Conservation (phyloP, 2,888 invertebrate species). For the Philonicus albiceps region DNA sequence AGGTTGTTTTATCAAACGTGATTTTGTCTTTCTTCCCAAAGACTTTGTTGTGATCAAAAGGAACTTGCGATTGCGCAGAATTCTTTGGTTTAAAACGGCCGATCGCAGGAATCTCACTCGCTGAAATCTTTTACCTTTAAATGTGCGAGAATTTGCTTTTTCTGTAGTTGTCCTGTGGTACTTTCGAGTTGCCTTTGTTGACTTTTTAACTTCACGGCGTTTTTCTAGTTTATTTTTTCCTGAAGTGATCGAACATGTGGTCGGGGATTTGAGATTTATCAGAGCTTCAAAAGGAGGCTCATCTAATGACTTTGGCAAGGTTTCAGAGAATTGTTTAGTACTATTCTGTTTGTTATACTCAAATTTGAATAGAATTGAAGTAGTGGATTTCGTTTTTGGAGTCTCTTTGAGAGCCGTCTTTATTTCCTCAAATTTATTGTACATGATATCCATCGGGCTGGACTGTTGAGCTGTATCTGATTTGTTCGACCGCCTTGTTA, state of each 20-base stretch:
- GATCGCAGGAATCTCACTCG: slow-evolving; percentile 9
- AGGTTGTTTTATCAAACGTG: background rate
- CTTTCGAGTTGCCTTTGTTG: background rate
- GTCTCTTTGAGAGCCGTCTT: background rate
- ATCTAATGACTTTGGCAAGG: background rate
- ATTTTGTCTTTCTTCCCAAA: background rate
- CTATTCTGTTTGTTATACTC: background rate
- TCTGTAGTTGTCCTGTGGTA: background rate
- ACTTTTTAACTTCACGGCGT: background rate
- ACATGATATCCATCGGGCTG: background rate
- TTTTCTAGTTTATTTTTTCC: background rate
- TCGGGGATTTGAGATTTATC: background rate
- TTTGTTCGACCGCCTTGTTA: background rate
- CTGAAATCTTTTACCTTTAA: background rate
- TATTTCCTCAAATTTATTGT: background rate
- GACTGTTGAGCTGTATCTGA: background rate
- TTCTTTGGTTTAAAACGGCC: background rate
- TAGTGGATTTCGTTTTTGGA: background rate
- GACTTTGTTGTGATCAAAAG: background rate
- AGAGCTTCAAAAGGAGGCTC: background rate
- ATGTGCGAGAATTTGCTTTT: background rate
- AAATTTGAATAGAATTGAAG: background rate
- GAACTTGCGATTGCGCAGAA: slow-evolving; percentile 18
- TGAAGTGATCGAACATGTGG: background rate
- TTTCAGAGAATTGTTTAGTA: background rate